Evolutionary conservation across 2,888 invertebrate genomes (phyloP).

Genomic region (Agrypnus murinus): DNA sequence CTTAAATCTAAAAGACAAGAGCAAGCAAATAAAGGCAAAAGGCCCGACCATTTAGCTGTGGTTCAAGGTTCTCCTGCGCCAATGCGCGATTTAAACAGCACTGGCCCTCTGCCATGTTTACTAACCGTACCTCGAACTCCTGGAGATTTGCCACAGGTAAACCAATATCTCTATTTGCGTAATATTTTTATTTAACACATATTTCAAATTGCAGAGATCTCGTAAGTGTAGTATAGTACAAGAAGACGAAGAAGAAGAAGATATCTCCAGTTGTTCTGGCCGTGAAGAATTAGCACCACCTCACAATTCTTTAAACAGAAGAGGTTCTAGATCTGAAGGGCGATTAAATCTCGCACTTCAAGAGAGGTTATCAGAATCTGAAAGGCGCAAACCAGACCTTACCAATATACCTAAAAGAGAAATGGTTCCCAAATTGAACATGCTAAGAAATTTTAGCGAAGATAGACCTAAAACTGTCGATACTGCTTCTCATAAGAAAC

Average conservation of each 20-base stretch:
- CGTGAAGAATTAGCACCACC: slow-evolving; percentile 74
- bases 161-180: not conserved
- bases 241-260: slow-evolving; percentile 94
- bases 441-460: slow-evolving; percentile 44
- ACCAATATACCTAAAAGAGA: slow-evolving; percentile 63
- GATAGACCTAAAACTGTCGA: slow-evolving; percentile 48
- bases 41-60: slow-evolving; percentile 70
- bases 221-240: slow-evolving; percentile 94
- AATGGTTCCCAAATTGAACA: slow-evolving; percentile 36
- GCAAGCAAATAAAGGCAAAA: slow-evolving; percentile 70
- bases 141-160: slow-evolving; percentile 80
- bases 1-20: slow-evolving; percentile 86
- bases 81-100: slow-evolving; percentile 63
- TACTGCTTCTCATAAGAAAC: slow-evolving; percentile 63
- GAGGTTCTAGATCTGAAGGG: slow-evolving; percentile 88
- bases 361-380: slow-evolving; percentile 76
- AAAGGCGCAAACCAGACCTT: slow-evolving; percentile 70
- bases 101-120: slow-evolving; percentile 67
- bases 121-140: slow-evolving; percentile 80
- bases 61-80: slow-evolving; percentile 61
- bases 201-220: slow-evolving; percentile 74
- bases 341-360: slow-evolving; percentile 82
- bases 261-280: slow-evolving; percentile 75
- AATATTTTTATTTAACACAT: not conserved
- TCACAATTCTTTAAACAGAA: slow-evolving; percentile 74